Conservation (phyloP, 2,888 invertebrate species). For the Steinernema hermaphroditum region DNA sequence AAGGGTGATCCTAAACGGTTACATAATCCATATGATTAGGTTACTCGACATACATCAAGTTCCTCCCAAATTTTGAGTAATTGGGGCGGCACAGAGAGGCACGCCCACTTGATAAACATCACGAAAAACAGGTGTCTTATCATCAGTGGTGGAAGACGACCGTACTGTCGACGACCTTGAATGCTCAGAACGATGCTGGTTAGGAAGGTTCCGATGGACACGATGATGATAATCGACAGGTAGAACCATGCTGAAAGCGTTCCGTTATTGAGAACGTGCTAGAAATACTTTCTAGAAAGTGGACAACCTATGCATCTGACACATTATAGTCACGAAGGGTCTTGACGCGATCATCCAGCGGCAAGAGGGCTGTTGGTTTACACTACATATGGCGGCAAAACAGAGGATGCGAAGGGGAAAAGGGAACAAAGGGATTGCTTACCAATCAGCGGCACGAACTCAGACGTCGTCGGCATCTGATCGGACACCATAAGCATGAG, state of each 20-base stretch:
- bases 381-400: neutral
- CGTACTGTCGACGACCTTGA: slow-evolving; percentile 63
- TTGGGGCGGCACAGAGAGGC: neutral
- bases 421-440: neutral
- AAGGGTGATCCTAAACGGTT: slow-evolving; percentile 50
- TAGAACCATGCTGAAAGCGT: slow-evolving; percentile 60
- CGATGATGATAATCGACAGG: slow-evolving; percentile 61
- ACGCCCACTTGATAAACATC: slow-evolving; percentile 39
- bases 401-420: too few relatives aligned
- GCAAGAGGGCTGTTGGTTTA: too few relatives aligned
- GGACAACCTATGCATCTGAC: too few relatives aligned
- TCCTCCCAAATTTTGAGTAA: slow-evolving; percentile 11
- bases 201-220: slow-evolving; percentile 64
- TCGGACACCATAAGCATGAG: slow-evolving; percentile 70
- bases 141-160: slow-evolving; percentile 54
- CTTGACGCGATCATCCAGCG: too few relatives aligned
- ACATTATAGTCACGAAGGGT: too few relatives aligned
- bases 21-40: slow-evolving; percentile 21
- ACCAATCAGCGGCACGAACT: slow-evolving; percentile 63
- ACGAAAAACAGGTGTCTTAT: slow-evolving; percentile 59
- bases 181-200: slow-evolving; percentile 62
- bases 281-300: too few relatives aligned
- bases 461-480: slow-evolving; percentile 68
- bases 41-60: slow-evolving; percentile 4
- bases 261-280: too few relatives aligned